These are phyloP conservation scores for Meloe dianella DNA, from an alignment of 2,888 invertebrate genomes.

Conservation along the genomic window DNA sequence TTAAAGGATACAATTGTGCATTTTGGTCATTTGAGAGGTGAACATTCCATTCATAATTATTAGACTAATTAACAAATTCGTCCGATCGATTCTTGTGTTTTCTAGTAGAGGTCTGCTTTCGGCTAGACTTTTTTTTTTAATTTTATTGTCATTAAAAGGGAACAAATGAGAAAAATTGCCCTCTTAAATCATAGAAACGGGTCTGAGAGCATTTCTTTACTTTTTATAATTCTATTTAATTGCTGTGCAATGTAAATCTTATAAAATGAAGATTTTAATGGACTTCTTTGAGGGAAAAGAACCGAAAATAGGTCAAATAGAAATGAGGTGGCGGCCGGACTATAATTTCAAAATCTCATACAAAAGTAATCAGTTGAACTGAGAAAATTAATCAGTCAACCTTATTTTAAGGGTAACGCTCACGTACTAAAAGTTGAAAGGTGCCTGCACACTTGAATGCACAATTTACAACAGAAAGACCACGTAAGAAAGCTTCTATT, in stretches of 20 bases:
- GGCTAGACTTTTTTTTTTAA: not conserved
- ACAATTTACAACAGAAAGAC: no score
- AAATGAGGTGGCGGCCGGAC: not conserved
- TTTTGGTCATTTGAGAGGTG: not conserved
- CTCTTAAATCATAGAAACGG: not conserved
- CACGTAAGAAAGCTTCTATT: no score
- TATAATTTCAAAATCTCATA: not conserved
- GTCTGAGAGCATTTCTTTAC: not conserved
- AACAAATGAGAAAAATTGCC: not conserved
- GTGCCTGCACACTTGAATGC: no score
- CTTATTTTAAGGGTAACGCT: no score
- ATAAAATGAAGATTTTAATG: not conserved
- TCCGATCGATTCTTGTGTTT: not conserved
- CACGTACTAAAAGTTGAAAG: no score
- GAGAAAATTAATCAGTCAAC: no score
- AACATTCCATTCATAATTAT: not conserved
- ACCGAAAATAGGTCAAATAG: not conserved
- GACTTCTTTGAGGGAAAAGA: not conserved
- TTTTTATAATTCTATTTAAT: conserved; percentile 1
- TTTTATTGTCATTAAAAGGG: not conserved
- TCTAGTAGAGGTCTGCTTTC: not conserved
- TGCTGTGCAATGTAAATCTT: conserved; percentile 3
- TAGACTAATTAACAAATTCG: not conserved
- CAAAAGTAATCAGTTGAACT: no score
- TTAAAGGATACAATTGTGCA: not conserved